Percentiles rank a stretch among this genome's conserved stretches.
Conservation (phyloP, 2,888 invertebrate genomes). For the Brenthis daphne region DNA sequence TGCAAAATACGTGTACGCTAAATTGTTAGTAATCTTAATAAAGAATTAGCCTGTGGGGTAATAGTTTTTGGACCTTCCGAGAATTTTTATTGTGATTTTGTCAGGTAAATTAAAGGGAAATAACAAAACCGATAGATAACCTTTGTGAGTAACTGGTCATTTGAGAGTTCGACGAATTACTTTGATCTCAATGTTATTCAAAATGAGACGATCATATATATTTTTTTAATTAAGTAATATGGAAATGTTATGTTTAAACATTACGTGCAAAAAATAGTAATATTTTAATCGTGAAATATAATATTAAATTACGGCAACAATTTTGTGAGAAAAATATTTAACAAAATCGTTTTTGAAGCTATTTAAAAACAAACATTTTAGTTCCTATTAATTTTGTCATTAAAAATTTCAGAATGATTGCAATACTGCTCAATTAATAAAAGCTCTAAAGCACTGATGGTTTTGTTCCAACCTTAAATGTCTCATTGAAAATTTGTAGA, state of each 20-base stretch:
- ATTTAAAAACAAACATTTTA: no score
- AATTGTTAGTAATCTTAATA: conserved; percentile 13
- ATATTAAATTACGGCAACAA: no score
- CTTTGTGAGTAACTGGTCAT: conserved; percentile 13
- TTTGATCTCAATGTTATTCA: conserved; percentile 1
- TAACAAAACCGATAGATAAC: conserved; percentile 19
- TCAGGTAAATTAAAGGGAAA: conserved; percentile 24
- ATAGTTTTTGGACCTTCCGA: conserved; percentile 31
- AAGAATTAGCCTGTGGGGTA: conserved; percentile 9
- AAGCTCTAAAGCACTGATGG: conserved; percentile 49
- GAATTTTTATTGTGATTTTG: conserved; percentile 28
- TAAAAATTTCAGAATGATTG: no score
- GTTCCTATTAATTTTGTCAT: no score
- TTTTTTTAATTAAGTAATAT: no score
- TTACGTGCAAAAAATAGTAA: no score
- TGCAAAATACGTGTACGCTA: conserved; percentile 21
- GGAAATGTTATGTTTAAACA: no score
- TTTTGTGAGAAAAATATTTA: no score
- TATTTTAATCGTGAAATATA: no score
- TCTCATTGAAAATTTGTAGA: conserved; percentile 77
- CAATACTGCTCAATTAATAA: no score
- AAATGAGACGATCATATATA: no score
- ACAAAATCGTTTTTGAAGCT: no score
- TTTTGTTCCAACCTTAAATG: conserved; percentile 68
- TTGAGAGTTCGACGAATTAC: conserved; percentile 11